A percentile compares a stretch with the other conserved stretches of the same genome.
These are phyloP conservation scores for Drosophila seguyi DNA, from an alignment of 1,140 invertebrate genomes.

Conservation along the genomic window DNA sequence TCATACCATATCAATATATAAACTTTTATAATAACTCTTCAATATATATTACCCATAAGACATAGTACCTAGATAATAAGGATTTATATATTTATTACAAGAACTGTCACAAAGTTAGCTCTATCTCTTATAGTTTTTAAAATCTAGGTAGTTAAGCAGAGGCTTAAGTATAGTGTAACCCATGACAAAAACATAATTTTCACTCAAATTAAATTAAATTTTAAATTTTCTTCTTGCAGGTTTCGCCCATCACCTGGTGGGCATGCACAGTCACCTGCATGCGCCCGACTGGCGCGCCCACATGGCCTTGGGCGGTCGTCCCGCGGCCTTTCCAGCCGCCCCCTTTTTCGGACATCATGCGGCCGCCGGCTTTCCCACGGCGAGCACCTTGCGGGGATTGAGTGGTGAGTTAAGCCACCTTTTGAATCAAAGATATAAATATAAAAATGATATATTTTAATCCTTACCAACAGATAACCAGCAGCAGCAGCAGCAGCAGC, in stretches of 20 bases:
- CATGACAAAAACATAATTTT: neutral
- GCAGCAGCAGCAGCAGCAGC: slow-evolving; percentile 60
- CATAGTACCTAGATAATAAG: too few species aligned
- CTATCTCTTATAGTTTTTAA: too few species aligned
- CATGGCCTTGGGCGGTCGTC: slow-evolving; percentile 83
- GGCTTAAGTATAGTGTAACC: too few species aligned
- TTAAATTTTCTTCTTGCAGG: slow-evolving; percentile 85
- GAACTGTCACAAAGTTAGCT: too few species aligned
- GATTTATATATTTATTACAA: too few species aligned
- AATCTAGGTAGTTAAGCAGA: too few species aligned
- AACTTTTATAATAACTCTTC: too few species aligned
- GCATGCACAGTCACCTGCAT: slow-evolving; percentile 86
- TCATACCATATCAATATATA: neutral
- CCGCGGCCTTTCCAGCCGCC: slow-evolving; percentile 65
- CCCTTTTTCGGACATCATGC: slow-evolving; percentile 87
- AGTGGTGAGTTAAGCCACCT: slow-evolving; percentile 43
- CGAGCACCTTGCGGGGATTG: slow-evolving; percentile 74
- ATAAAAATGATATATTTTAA: neutral
- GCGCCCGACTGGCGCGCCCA: slow-evolving; percentile 88
- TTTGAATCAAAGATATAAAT: neutral
- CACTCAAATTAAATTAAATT: neutral
- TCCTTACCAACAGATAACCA: slow-evolving; percentile 50
- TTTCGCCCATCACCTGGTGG: slow-evolving; percentile 89
- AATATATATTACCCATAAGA: too few species aligned
- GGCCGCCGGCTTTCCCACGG: slow-evolving; percentile 86